Conservation (phyloP, 2,797 vertebrate species). For the Danio aesculapii region DNA sequence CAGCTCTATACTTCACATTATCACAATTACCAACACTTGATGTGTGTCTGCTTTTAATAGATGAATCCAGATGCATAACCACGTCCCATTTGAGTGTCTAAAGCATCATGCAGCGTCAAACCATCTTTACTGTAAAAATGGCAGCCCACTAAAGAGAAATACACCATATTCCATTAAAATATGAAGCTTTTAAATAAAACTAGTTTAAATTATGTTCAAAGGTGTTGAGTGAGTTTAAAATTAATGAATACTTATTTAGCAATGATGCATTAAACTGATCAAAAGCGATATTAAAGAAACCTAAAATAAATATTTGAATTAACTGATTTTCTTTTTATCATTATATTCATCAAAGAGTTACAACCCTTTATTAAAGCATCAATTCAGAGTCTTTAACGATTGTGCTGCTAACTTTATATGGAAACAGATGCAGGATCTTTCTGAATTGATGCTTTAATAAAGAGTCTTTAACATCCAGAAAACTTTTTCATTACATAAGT, state of each 20-base stretch:
- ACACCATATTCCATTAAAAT: not conserved
- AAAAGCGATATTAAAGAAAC: no score
- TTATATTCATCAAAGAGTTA: not conserved
- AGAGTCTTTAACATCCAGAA: no score
- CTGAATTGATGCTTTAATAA: no score
- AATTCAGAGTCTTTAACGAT: not conserved
- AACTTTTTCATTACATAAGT: no score
- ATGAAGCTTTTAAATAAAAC: no score
- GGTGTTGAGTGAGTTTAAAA: not conserved
- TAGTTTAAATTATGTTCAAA: no score
- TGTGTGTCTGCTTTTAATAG: constrained; percentile 22
- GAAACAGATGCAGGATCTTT: not conserved
- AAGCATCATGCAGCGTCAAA: not conserved
- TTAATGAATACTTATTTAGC: not conserved
- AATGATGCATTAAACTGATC: no score
- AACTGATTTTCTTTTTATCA: not conserved
- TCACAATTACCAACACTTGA: constrained; percentile 19
- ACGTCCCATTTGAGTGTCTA: not conserved
- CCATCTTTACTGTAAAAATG: not conserved
- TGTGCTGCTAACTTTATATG: not conserved
- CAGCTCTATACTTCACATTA: constrained; percentile 4
- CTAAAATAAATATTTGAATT: not conserved
- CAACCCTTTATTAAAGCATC: no score
- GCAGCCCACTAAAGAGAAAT: not conserved
- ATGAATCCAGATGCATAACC: not conserved